phyloP scores from a whole-genome alignment of 2,888 invertebrate species.

The Dryocosmus kuriphilus region DNA sequence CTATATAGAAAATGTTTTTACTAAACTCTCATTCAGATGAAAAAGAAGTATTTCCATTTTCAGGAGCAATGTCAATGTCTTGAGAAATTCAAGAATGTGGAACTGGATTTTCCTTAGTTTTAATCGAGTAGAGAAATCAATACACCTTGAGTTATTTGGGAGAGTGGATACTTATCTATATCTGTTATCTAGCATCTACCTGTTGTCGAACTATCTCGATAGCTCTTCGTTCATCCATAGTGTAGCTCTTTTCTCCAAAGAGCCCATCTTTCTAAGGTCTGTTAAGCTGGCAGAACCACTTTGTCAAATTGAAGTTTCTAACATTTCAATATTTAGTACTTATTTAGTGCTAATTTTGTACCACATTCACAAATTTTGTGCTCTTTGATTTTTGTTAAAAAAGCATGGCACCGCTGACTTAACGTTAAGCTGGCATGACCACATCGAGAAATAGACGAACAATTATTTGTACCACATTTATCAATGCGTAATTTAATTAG shows the following conservation, averaged over 20 bases:
- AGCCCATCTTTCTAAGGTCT: not conserved
- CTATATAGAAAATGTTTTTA: not conserved
- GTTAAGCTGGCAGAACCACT: too few relatives aligned
- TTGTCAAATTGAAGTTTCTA: too few relatives aligned
- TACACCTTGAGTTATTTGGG: constrained; percentile 12
- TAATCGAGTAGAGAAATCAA: constrained; percentile 17
- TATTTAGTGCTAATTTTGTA: too few relatives aligned
- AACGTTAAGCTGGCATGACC: too few relatives aligned
- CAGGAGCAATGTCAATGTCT: constrained; percentile 18
- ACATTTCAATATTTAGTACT: too few relatives aligned
- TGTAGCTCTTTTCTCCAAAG: not conserved
- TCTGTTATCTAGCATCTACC: not conserved
- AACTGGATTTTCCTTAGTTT: constrained; percentile 26
- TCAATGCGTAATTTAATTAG: too few relatives aligned
- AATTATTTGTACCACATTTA: too few relatives aligned
- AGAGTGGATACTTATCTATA: constrained; percentile 14
- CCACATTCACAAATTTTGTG: too few relatives aligned
- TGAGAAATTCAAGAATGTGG: not conserved
- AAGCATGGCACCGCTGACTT: too few relatives aligned
- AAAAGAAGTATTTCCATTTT: constrained; percentile 8
- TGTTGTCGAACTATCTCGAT: constrained; percentile 12
- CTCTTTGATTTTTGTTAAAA: too few relatives aligned
- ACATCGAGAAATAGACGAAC: too few relatives aligned
- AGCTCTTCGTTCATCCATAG: constrained; percentile 12
- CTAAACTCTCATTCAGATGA: constrained; percentile 8